Base-by-base conservation (phyloP, 2,888 invertebrate species). In the Auanema sp. region DNA sequence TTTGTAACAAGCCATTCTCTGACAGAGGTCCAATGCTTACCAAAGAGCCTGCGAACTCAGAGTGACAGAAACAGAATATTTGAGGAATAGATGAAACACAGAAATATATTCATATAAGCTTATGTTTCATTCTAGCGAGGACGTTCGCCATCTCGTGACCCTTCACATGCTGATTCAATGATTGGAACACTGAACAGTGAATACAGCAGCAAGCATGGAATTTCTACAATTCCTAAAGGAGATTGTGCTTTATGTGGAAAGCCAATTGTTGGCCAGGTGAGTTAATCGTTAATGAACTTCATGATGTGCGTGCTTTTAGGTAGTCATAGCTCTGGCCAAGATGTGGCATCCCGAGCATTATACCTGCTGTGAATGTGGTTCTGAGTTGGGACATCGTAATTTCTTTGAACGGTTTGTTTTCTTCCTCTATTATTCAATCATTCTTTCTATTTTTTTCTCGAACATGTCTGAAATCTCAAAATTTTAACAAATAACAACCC, bases 271-370 rank as follows among this genome's bases (percentile, higher is more conserved):
- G 98, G 98, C 79, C 95, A 96, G 90, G 89, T 89, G 75, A 14
- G 59, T 5, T 16, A 23, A n/a, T n/a, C n/a, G n/a, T n/a, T n/a
- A n/a, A n/a, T n/a, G 33, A 33, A 33, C 33, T 33, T n/a, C n/a
- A n/a, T n/a, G n/a, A n/a, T n/a, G n/a, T n/a, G n/a, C 33, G 33
- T 33, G 8, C 3, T 5, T 6, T 6, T 85, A 89, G 88, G 91
- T 94, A 79, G 92, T 93, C 85, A 97, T 96, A 70, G 97, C 97
- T 21, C 85, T 98, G 85, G 97, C 96, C 60, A 92, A 93, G 86
- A 95, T 96, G 71, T 98, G 96, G 96, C 97, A 98, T 86, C 95
- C 96, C 53, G 97, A 97, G 87, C 97, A 97, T 86, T 99, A 98
- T 87, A 92, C 91, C 66, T 98, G 98, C 88, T 91, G 91, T 75